A percentile compares a stretch with the other conserved stretches of the same genome.
Conservation (phyloP, 2,797 vertebrate genomes). For the Rhynchonycteris naso region DNA sequence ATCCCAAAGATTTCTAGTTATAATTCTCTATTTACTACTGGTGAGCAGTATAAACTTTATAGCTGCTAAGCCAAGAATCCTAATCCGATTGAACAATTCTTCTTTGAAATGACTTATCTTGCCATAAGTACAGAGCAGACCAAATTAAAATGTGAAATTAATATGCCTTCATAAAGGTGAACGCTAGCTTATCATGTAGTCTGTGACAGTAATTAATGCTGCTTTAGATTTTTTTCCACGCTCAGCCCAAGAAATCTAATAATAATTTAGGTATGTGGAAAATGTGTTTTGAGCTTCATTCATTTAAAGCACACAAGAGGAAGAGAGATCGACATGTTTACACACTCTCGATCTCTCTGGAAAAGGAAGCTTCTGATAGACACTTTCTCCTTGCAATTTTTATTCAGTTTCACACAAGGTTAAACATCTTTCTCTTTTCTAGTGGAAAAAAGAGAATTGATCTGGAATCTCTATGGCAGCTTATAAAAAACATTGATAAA, state of each 20-base stretch:
- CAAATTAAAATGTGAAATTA: slow-evolving; percentile 68
- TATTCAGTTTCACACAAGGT: background rate
- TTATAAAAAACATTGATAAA: background rate
- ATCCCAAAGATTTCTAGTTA: slow-evolving; percentile 16
- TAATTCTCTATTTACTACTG: slow-evolving; percentile 21
- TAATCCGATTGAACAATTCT: slow-evolving; percentile 61
- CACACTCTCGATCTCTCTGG: slow-evolving; percentile 6
- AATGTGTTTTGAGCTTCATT: slow-evolving; percentile 21
- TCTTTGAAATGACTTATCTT: slow-evolving; percentile 61
- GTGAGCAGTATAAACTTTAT: slow-evolving; percentile 8
- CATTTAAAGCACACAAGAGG: background rate
- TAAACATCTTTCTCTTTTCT: background rate
- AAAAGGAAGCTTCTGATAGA: slow-evolving; percentile 18
- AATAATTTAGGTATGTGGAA: background rate
- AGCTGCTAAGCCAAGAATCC: slow-evolving; percentile 44
- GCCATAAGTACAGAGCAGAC: slow-evolving; percentile 49
- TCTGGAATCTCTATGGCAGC: background rate
- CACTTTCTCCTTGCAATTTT: slow-evolving; percentile 15
- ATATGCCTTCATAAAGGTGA: slow-evolving; percentile 62
- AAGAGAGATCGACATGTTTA: slow-evolving; percentile 65
- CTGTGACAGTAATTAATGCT: slow-evolving; percentile 46
- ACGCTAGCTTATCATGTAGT: slow-evolving; percentile 24
- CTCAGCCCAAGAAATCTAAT: background rate
- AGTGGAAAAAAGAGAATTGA: background rate
- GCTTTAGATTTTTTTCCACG: background rate